A percentile compares a stretch with the other conserved stretches of the same genome.
phyloP scores from a whole-genome alignment of 2,797 vertebrate genomes.

The Pangasius mekongensis region DNA sequence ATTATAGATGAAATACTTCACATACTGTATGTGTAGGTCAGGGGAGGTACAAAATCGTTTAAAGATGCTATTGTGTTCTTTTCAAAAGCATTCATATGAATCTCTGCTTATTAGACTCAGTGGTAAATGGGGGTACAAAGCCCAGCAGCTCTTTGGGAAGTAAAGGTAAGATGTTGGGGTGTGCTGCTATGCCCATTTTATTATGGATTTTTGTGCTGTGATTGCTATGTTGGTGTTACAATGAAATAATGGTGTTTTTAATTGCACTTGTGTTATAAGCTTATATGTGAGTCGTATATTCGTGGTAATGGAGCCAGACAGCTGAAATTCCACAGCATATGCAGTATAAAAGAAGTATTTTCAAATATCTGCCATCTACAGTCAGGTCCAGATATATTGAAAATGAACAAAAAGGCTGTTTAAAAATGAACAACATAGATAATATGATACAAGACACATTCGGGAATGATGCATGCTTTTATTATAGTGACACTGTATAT shows the following conservation, averaged over 20 bases:
- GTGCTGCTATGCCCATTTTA: conserved; percentile 33
- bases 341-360: neutral
- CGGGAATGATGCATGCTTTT: conserved; percentile 35
- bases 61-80: conserved; percentile 11
- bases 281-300: conserved; percentile 5
- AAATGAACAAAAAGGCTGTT: conserved; percentile 17
- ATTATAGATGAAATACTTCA: neutral
- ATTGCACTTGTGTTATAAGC: conserved; percentile 3
- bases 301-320: neutral
- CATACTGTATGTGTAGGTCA: neutral
- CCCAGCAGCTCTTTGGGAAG: conserved; percentile 55
- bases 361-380: conserved; percentile 23
- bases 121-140: conserved; percentile 61
- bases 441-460: neutral
- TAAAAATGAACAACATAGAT: conserved; percentile 33
- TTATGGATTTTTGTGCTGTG: conserved; percentile 45
- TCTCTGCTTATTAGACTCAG: conserved; percentile 62
- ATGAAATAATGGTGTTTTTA: neutral
- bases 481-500: neutral
- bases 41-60: neutral
- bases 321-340: neutral
- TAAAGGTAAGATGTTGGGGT: conserved; percentile 59
- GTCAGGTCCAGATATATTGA: conserved; percentile 38
- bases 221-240: conserved; percentile 10
- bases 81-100: conserved; percentile 35